Conservation (phyloP, 2,888 invertebrate genomes). For the Andrena fulva region DNA sequence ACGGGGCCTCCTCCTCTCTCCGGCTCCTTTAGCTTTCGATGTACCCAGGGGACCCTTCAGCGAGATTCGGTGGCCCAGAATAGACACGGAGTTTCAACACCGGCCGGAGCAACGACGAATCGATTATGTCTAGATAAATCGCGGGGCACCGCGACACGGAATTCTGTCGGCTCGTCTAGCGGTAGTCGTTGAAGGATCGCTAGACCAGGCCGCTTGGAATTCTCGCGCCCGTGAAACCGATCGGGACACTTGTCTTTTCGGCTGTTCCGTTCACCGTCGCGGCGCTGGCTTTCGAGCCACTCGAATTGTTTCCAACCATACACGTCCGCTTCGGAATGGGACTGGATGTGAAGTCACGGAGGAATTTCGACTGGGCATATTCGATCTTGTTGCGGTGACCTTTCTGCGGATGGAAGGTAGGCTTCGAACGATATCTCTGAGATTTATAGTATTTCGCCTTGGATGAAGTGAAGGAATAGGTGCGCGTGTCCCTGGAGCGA, state of each 20-base stretch:
- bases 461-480: too few species aligned
- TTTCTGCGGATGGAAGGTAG: background rate
- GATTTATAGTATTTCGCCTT: too few species aligned
- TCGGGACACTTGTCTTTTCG: slow-evolving; percentile 18
- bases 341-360: background rate
- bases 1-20: slow-evolving; percentile 29
- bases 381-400: background rate
- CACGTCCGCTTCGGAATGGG: background rate
- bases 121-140: slow-evolving; percentile 64
- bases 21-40: slow-evolving; percentile 32
- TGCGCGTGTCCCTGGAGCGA: too few species aligned
- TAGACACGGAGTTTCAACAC: slow-evolving; percentile 50
- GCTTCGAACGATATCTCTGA: background rate
- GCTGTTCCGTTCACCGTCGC: background rate
- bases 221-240: slow-evolving; percentile 24
- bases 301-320: background rate
- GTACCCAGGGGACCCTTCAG: slow-evolving; percentile 31
- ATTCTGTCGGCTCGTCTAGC: slow-evolving; percentile 39
- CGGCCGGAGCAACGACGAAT: slow-evolving; percentile 40
- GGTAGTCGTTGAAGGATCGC: slow-evolving; percentile 22
- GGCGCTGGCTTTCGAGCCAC: background rate
- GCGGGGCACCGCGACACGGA: slow-evolving; percentile 36
- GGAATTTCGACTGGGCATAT: background rate
- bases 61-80: slow-evolving; percentile 50
- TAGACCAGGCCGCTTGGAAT: background rate